Conservation (phyloP, 2,888 invertebrate species). For the Rhamnusium bicolor region DNA sequence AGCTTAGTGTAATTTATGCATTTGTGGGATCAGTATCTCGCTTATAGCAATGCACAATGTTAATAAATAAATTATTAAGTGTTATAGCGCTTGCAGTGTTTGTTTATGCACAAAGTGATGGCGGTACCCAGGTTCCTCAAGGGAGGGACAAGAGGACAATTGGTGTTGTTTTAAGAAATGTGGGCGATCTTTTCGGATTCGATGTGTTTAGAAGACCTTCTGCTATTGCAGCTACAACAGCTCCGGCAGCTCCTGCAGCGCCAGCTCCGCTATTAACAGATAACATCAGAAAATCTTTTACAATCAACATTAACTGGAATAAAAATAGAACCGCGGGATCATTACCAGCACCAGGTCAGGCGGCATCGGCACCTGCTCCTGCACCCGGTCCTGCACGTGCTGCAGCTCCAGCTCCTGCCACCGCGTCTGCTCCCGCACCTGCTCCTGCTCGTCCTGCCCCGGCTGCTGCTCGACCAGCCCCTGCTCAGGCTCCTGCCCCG, state of each 20-base stretch:
- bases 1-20: constrained; percentile 60
- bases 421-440: constrained; percentile 44
- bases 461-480: constrained; percentile 41
- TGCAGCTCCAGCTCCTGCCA: constrained; percentile 37
- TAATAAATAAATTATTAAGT: constrained; percentile 51
- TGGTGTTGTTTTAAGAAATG: constrained; percentile 65
- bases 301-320: constrained; percentile 68
- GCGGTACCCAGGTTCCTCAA: constrained; percentile 29
- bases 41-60: constrained; percentile 57
- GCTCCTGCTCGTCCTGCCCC: constrained; percentile 41
- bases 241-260: constrained; percentile 40
- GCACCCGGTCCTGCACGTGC: constrained; percentile 43
- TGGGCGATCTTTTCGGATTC: constrained; percentile 69
- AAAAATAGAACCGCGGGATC: constrained; percentile 60
- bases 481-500: constrained; percentile 46
- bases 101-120: constrained; percentile 36
- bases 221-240: constrained; percentile 42
- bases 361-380: constrained; percentile 45
- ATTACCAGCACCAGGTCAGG: constrained; percentile 35
- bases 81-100: constrained; percentile 44
- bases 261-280: constrained; percentile 64
- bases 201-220: constrained; percentile 65
- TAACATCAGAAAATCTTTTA: constrained; percentile 66
- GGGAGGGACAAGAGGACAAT: constrained; percentile 65
- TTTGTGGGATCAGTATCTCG: constrained; percentile 50